Evolutionary conservation across 1,140 invertebrate genomes (phyloP).

Genomic region (Eupristina koningsbergeri): DNA sequence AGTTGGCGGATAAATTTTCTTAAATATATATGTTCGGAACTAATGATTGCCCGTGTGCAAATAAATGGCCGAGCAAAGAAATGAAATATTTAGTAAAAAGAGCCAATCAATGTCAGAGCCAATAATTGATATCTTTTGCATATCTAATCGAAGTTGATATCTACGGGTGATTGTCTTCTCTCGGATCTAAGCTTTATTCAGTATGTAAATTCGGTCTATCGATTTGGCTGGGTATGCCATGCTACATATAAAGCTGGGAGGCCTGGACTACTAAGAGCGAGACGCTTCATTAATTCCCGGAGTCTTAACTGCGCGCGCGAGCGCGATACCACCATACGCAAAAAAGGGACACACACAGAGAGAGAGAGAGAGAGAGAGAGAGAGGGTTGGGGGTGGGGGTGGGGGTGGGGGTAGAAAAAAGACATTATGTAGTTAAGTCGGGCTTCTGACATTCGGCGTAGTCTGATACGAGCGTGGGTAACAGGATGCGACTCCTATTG

Average conservation of each 20-base stretch:
- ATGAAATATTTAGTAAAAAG: conserved; percentile 45
- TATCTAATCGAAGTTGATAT: conserved; percentile 47
- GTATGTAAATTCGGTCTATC: conserved; percentile 44
- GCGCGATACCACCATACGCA: conserved; percentile 7
- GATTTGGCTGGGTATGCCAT: no score
- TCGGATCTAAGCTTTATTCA: conserved; percentile 40
- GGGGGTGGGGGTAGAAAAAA: background rate
- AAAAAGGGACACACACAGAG: conserved; percentile 29
- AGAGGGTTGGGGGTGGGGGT: no score
- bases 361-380: background rate
- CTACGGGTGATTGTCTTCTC: conserved; percentile 24
- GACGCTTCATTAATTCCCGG: conserved; percentile 50
- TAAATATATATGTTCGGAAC: background rate
- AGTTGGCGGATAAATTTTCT: background rate
- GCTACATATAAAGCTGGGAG: background rate
- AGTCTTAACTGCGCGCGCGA: conserved; percentile 29
- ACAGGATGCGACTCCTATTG: conserved; percentile 52
- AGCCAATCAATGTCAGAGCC: conserved; percentile 49
- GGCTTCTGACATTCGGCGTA: conserved; percentile 54
- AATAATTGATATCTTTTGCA: conserved; percentile 51
- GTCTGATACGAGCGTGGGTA: conserved; percentile 53
- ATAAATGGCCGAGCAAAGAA: background rate
- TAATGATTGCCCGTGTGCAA: background rate
- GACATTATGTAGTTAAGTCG: conserved; percentile 49
- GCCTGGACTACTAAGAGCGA: background rate